A percentile compares a stretch with the other conserved stretches of the same genome.
Conservation (phyloP, 1,140 invertebrate genomes). For the Dendroctonus valens region DNA sequence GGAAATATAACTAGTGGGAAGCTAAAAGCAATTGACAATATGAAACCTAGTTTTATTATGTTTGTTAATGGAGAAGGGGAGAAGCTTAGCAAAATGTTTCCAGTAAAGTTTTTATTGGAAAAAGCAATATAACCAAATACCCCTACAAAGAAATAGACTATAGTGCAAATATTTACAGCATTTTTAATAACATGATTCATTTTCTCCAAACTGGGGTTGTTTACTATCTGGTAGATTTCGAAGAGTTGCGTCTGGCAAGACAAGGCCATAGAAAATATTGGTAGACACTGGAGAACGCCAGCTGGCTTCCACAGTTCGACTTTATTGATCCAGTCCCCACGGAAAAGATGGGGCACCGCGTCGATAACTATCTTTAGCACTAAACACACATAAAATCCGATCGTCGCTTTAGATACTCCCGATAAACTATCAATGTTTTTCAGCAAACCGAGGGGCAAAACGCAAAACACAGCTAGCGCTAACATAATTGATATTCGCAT, state of each 20-base stretch:
- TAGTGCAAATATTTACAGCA: slow-evolving; percentile 88
- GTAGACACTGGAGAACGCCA: slow-evolving; percentile 85
- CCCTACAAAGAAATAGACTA: slow-evolving; percentile 84
- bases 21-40: slow-evolving; percentile 90
- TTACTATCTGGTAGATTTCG: slow-evolving; percentile 89
- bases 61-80: slow-evolving; percentile 76
- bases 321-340: slow-evolving; percentile 70
- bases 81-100: slow-evolving; percentile 89
- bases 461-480: slow-evolving; percentile 77
- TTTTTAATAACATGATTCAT: slow-evolving; percentile 85
- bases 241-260: slow-evolving; percentile 77
- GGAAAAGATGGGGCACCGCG: slow-evolving; percentile 69
- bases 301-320: slow-evolving; percentile 82
- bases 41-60: slow-evolving; percentile 90
- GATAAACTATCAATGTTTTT: slow-evolving; percentile 88
- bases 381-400: slow-evolving; percentile 87
- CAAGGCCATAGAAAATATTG: slow-evolving; percentile 52
- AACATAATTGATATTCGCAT: slow-evolving; percentile 65
- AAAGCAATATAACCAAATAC: slow-evolving; percentile 96
- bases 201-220: slow-evolving; percentile 82
- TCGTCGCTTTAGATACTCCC: slow-evolving; percentile 82
- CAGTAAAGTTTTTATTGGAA: slow-evolving; percentile 73
- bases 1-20: slow-evolving; percentile 97
- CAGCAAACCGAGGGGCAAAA: slow-evolving; percentile 87
- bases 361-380: slow-evolving; percentile 81